Evolutionary conservation across 2,113 vertebrate genomes (phyloP).

Genomic region (Ploceus nigricollis): DNA sequence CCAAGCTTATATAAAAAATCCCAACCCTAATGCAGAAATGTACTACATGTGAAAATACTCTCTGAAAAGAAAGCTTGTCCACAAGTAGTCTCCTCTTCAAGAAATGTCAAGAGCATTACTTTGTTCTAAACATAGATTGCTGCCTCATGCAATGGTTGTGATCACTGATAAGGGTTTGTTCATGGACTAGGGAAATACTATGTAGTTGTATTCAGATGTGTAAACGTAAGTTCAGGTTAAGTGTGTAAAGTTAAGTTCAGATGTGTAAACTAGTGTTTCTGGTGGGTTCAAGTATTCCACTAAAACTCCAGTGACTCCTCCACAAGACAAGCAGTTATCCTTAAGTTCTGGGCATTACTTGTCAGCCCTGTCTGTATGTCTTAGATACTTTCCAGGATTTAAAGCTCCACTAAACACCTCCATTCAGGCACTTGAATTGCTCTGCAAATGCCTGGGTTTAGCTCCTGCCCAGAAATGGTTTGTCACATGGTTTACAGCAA

Average conservation of each 20-base stretch:
- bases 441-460: neutral
- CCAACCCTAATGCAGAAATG: accelerated
- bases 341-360: neutral
- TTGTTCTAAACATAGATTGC: neutral
- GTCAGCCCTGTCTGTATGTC: neutral
- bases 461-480: neutral
- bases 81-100: neutral
- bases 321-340: neutral
- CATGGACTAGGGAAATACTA: neutral
- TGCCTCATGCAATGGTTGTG: neutral
- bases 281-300: neutral
- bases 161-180: neutral
- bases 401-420: neutral
- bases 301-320: neutral
- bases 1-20: neutral
- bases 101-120: neutral
- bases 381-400: neutral
- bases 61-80: neutral
- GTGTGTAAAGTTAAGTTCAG: neutral
- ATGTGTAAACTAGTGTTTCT: neutral
- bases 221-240: neutral
- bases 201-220: neutral
- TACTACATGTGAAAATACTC: accelerated
- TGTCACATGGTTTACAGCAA: neutral
- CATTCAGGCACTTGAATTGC: neutral